Base-by-base conservation (phyloP, 2,113 vertebrate species). In the Cynocephalus volans region DNA sequence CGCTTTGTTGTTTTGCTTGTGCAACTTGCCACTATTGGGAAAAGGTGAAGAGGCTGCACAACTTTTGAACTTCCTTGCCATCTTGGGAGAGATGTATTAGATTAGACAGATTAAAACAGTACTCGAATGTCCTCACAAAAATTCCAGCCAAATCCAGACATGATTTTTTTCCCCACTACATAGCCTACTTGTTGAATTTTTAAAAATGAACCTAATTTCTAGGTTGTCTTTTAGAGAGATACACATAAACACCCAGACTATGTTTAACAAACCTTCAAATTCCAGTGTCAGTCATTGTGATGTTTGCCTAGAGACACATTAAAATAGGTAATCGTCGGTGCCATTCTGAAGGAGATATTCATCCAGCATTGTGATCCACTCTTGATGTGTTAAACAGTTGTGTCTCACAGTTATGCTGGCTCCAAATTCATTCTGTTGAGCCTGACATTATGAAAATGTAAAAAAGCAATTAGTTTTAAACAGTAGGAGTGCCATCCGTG, bases 391-490 rank as follows among this genome's bases (percentile, higher is more conserved):
- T 93, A 97, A 89, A 87, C 70, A n/a, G 18, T 72, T 3, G n/a
- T 64, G 84, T 69, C 52, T 92, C 96, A 48, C 76, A 88, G 86
- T 72, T 88, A 54, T 12, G 18, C 58, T 79, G 1, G 87, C 91
- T 96, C 65, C 67, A 81, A 54, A 94, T 95, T 79, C 88, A 94
- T 90, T 97, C 88, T 85, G 72, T 33, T 50, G 92, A 77, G 76
- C n/a, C 69, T 96, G 96, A 98, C 96, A 96, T 92, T 95, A 96
- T 94, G 96, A 98, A 96, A 95, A 97, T 67, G 56, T 85, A 93
- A 90, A 97, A 97, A 98, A 97, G 95, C 94, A 98, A 98, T 98
- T 98, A 97, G 95, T 96, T 97, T 97, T 87, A 95, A 97, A 76
- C 93, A 98, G 96, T 92, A 33, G 96, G 97, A 94, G 88, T 95